Evolutionary conservation across 2,113 vertebrate species (phyloP), one percentile per base, ranked within the genome.

Genomic region (Python bivittatus): DNA sequence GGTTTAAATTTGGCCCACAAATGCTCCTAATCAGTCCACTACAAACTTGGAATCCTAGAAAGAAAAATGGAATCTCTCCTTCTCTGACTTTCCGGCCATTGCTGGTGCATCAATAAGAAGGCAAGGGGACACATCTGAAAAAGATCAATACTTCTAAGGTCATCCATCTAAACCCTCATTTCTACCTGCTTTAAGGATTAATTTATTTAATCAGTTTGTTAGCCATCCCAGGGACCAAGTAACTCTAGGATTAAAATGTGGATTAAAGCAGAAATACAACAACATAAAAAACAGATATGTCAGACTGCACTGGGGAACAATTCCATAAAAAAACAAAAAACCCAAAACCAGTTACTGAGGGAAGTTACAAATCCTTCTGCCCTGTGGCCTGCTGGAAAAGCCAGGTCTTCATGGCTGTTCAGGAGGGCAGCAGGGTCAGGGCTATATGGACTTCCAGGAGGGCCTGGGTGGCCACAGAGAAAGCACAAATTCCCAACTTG

Each of bases 401-500:
- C 7, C 7, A 79, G 22, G 2, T 9, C 6, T 57, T 17, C 20
- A 57, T 57, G 0, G 17, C 20, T 57, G 20, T 57, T 57, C 15
- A 79, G 33, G 33, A 42, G 17, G 33, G 72, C 17, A 42, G 72
- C 15, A 22, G 20, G 33, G 20, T 42, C 72, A 42, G 33, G 33
- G 38, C 72, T 79, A 20, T 4, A 20, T 42, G n/a, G 72, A 22
- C 72, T 79, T 79, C 17, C 2, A 42, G 72, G 33, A 79, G 72
- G 33, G 17, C 33, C 42, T 79, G 72, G 72, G 72, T 42, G 33
- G 33, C 72, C 17, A 42, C 33, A 79, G 72, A 79, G 17, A 79
- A 79, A 42, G 72, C 33, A 79, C 72, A 79, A 90, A 86, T 95
- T 97, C 96, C 95, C 93, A 93, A 96, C 97, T 94, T 96, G 97